Base-by-base conservation (phyloP, 2,888 invertebrate species). In the Abscondita cerata region DNA sequence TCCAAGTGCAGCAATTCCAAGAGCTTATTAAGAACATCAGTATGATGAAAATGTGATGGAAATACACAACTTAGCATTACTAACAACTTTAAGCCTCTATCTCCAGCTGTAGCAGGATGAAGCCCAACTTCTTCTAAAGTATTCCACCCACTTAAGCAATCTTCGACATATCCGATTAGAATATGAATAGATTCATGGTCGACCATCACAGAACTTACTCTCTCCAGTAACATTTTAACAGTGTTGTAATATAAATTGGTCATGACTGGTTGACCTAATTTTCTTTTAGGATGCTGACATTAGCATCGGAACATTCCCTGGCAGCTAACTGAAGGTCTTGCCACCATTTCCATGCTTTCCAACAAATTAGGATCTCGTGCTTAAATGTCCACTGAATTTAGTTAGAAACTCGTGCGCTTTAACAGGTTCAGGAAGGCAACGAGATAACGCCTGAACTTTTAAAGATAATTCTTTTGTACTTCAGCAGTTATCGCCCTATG, bases 141-240 rank as follows among this genome's bases (percentile, higher is more conserved):
- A 62, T 87, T 86, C 4, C 88, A 88, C 16, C 88, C 87, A 71
- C 86, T 87, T 56, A 94, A 86, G 59, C 92, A 91, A 67, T 92
- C 91, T 75, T 92, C 90, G 9, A 81, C 81, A 61, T 80, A 81
- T 11, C 80, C 77, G 11, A 89, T 85, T 16, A 90, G 81, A 74
- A 93, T 88, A 65, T 90, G 87, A 70, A 97, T 86, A 0, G 96
- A 92, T 66, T 92, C 91, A 72, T 90, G 90, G 78, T 98, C 98
- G 9, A 98, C 92, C 92, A 98, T 95, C 3, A 98, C 96, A 0
- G 96, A 96, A 66, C 96, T 96, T 11, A 96, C 92, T 60, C 98
- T 86, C 80, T 98, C 98, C 59, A 98, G 82, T 47, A 98, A 81
- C 89, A 95, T 95, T 83, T 98, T 98, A 38, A 98, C 93, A 0